Conservation (phyloP, 2,113 vertebrate genomes). For the Crotalus helleri region DNA sequence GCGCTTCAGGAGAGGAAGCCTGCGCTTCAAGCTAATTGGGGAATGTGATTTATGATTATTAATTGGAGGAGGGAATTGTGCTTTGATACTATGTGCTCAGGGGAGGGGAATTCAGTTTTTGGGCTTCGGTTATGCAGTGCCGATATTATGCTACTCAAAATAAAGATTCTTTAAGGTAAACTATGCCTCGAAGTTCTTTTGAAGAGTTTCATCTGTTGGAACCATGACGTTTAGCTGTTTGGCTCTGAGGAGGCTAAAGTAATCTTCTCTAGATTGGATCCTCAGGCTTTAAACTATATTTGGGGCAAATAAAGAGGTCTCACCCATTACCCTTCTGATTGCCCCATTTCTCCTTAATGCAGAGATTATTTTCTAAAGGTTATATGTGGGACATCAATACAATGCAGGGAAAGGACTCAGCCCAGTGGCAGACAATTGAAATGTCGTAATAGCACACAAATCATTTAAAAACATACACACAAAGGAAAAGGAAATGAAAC, state of each 20-base stretch:
- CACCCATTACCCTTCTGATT: no score
- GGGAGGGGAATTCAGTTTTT: no score
- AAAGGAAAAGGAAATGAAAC: constrained; percentile 6
- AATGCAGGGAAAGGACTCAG: not conserved
- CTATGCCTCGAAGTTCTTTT: no score
- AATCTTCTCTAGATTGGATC: not conserved
- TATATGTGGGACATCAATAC: accelerated
- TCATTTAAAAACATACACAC: not conserved
- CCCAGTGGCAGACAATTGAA: not conserved
- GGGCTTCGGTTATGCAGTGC: no score
- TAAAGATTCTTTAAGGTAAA: no score
- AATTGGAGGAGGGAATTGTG: no score
- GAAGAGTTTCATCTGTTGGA: no score
- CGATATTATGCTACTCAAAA: no score
- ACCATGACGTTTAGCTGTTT: not conserved
- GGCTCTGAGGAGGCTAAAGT: not conserved
- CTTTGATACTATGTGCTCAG: no score
- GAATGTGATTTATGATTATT: no score
- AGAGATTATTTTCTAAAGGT: not conserved
- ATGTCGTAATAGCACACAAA: accelerated
- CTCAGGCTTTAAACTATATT: not conserved
- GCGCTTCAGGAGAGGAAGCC: no score
- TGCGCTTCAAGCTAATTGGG: no score
- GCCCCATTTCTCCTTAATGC: not conserved
- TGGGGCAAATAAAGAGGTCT: not conserved